A percentile compares a stretch with the other conserved stretches of the same genome.
Evolutionary conservation across 2,113 vertebrate species (phyloP).

Genomic region (Thunnus maccoyii): DNA sequence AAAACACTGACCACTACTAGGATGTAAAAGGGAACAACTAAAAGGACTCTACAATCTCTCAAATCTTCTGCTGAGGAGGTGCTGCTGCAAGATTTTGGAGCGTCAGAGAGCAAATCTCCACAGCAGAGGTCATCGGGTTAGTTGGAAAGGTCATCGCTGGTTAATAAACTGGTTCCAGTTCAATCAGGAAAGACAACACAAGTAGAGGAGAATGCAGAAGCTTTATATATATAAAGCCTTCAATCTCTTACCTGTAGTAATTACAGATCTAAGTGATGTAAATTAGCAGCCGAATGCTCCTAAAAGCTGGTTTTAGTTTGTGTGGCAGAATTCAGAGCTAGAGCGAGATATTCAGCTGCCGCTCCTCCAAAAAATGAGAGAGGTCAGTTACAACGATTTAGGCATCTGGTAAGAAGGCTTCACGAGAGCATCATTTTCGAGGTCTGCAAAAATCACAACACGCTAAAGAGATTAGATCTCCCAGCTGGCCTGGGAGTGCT

Average conservation of each 20-base stretch:
- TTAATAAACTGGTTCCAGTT: not conserved
- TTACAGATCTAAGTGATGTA: not conserved
- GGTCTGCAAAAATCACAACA: constrained; percentile 33
- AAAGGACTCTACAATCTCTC: no score
- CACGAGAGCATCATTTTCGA: constrained; percentile 23
- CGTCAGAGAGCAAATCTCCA: no score
- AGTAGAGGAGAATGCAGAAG: not conserved
- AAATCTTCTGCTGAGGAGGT: no score
- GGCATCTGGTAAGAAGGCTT: constrained; percentile 24
- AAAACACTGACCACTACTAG: no score
- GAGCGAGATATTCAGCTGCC: constrained; percentile 47
- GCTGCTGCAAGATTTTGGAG: no score
- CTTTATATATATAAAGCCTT: no score
- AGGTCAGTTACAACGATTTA: constrained; percentile 45
- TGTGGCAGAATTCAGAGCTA: constrained; percentile 8
- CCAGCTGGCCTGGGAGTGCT: constrained; percentile 53
- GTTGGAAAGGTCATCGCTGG: no score
- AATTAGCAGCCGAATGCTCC: not conserved
- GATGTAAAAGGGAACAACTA: no score
- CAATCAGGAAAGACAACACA: not conserved
- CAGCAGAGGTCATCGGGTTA: no score
- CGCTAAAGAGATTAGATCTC: constrained; percentile 29
- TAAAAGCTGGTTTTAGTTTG: not conserved
- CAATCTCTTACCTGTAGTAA: no score
- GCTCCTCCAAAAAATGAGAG: constrained; percentile 21